Base-by-base conservation (phyloP, 1,140 invertebrate species). In the Luehdorfia chinensis region DNA sequence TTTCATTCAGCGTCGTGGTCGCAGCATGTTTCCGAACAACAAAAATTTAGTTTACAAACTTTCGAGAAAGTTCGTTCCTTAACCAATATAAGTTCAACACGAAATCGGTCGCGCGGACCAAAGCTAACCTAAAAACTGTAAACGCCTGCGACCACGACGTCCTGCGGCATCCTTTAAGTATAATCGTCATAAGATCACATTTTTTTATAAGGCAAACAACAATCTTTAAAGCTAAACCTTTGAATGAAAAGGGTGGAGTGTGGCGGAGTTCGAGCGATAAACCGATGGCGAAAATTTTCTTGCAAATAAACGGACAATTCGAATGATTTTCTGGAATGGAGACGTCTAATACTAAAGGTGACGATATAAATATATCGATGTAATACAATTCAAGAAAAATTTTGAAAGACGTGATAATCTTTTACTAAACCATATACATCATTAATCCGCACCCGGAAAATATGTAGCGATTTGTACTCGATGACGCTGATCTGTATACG, bases 121-220 rank as follows among this genome's bases (percentile, higher is more conserved):
- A 44, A 46, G 19, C 11, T 27, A 32, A 30, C 32, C 21, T 33
- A 41, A 23, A 50, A 32, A 21, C 28, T 18, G 16, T 34, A 25
- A 50, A 45, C 8, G 36, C 39, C 55, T 62, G 57, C 59, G 66
- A 46, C 34, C 52, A 66, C 66, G 55, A 44, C 60, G 33, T 44
- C 55, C 65, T 52, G 59, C 57, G 65, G 73, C 70, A 80, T 60
- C 75, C 69, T 74, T 85, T 70, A 77, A 78, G 72, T 78, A 81
- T 74, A 85, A 75, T 75, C 79, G 71, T 85, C 81, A 77, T 81
- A 85, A 85, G 79, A 85, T 85, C 81, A 85, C 81, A 84, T 84
- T 83, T 80, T 79, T 75, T 75, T 80, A 75, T 84, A 85, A 85
- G 81, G 79, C 81, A 84, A 85, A 85, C 77, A 81, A 85, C 78